Conservation (phyloP, 1,140 invertebrate genomes). For the Octopus bimaculoides region DNA sequence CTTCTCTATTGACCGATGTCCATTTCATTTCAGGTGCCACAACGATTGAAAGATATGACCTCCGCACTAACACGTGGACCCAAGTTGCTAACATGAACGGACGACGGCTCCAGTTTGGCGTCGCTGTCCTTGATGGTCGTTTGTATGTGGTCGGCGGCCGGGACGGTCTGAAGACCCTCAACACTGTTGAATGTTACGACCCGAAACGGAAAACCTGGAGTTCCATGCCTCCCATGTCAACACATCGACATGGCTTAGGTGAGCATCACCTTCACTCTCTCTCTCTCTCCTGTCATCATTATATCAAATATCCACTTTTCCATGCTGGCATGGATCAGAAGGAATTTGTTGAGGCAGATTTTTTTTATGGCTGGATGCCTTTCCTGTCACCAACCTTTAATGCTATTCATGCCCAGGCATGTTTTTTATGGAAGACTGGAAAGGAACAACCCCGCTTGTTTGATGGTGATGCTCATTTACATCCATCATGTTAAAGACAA, state of each 20-base stretch:
- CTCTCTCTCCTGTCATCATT: no score
- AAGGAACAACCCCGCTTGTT: no score
- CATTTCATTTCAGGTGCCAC: conserved; percentile 66
- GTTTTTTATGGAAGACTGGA: no score
- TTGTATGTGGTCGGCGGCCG: conserved; percentile 82
- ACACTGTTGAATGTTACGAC: conserved; percentile 82
- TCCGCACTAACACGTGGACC: conserved; percentile 79
- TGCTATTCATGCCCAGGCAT: no score
- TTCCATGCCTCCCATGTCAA: conserved; percentile 81
- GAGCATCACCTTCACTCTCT: conserved; percentile 19
- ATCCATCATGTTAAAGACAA: no score
- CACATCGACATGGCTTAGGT: conserved; percentile 84
- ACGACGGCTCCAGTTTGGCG: conserved; percentile 79
- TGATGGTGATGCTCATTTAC: no score
- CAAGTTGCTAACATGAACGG: conserved; percentile 77
- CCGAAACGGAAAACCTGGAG: conserved; percentile 76
- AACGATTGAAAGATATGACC: conserved; percentile 86
- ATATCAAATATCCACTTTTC: no score
- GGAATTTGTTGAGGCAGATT: no score
- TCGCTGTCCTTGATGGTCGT: conserved; percentile 81
- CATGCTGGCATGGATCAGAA: no score
- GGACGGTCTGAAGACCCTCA: conserved; percentile 90
- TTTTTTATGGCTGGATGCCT: no score
- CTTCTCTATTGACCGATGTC: no score
- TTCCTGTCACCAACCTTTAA: no score